Base-by-base conservation (phyloP, 1,140 invertebrate species). In the Chrysomallon squamiferum region DNA sequence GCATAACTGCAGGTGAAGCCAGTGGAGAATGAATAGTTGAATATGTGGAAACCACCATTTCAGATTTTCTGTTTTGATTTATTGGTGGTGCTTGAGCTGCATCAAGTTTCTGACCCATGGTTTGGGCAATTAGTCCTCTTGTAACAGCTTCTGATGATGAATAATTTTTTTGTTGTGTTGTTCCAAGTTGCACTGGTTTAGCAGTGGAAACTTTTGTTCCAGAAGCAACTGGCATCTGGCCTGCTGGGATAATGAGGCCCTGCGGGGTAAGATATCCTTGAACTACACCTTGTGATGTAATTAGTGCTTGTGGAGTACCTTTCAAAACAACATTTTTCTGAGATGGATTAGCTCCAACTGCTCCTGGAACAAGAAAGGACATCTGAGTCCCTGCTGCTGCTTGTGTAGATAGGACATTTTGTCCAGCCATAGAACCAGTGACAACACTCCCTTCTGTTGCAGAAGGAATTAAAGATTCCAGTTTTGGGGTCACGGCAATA, bases 401-500 rank as follows among this genome's bases (percentile, higher is more conserved):
- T 38, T 5, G 15, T 38, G 35, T 38, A 7, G 35, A 15, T 38
- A 38, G 35, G 35, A 38, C 35, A 38, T 5, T 38, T 15, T 38
- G 35, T 15, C 35, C 35, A 5, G 15, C 5, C 35, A 38, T 5
- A 38, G 35, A 15, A 7, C 6, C 35, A 5, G 35, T 38, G 5
- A 38, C 15, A 15, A 7, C 35, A 38, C 6, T 7, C 6, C 35
- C 35, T 38, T 5, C 35, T 27, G 25, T 54, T 18, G 29, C 3
- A 13, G 50, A 30, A 4, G 50, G 25, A 11, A 27, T 18, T 18
- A 30, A 27, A 54, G 67, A 52, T 6, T 65, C 58, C 29, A 73
- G 56, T 54, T 63, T 68, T 20, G 64, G 57, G 30, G 70, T 61
- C 25, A 69, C 69, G 25, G 74, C 66, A 41, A 80, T 80, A 15